Conservation (phyloP, 35 echinoderm and acorn worm species). For the Anneissia japonica region DNA sequence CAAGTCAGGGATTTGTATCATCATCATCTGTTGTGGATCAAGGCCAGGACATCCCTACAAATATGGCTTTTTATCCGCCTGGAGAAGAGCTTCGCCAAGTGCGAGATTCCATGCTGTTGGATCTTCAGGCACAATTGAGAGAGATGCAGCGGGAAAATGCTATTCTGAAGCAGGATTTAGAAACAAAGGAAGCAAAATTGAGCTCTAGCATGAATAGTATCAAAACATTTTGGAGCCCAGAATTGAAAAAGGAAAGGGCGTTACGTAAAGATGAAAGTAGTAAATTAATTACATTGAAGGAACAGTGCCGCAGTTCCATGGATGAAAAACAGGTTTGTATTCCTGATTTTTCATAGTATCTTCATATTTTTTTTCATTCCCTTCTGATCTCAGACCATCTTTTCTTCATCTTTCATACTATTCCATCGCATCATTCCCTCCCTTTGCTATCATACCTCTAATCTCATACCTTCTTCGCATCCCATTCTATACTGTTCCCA, state of each 20-base stretch:
- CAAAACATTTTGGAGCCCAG: conserved; percentile 99
- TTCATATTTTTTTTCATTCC: no score
- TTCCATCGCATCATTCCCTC: no score
- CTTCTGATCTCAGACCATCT: no score
- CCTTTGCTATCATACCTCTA: no score
- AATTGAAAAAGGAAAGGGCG: conserved; percentile 95
- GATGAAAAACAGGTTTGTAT: conserved; percentile 94
- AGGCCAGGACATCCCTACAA: conserved; percentile 10
- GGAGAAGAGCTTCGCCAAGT: conserved; percentile 44
- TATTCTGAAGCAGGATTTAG: conserved; percentile 67
- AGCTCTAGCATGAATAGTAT: conserved; percentile 99
- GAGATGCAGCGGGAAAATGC: conserved; percentile 91
- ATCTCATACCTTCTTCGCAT: no score
- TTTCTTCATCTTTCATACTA: no score
- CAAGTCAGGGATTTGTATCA: conserved; percentile 54
- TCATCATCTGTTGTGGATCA: conserved; percentile 14
- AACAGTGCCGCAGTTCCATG: conserved; percentile 65
- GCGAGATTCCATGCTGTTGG: conserved; percentile 49
- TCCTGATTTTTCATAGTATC: neutral
- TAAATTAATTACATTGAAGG: conserved; percentile 80
- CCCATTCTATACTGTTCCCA: no score
- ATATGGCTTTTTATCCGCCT: neutral
- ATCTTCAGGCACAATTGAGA: conserved; percentile 72
- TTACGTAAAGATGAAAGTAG: conserved; percentile 77
- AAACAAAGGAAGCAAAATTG: conserved; percentile 82